These are phyloP conservation scores for Cheumatopsyche charites DNA, from an alignment of 1,140 invertebrate species.

Conservation along the genomic window DNA sequence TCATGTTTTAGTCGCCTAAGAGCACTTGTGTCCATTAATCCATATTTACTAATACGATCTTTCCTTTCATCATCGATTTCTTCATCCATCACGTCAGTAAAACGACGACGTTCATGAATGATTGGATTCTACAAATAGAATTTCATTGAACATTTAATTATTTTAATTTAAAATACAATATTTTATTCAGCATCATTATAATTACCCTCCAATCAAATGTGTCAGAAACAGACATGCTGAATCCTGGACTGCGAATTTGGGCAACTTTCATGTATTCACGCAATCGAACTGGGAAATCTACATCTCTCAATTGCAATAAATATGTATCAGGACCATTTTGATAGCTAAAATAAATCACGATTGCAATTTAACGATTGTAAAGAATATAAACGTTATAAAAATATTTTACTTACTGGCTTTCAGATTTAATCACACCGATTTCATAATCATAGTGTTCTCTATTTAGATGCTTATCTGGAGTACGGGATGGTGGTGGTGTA, in stretches of 20 bases:
- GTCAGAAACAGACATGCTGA: slow-evolving; percentile 68
- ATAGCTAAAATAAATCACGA: slow-evolving; percentile 67
- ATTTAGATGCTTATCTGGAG: slow-evolving; percentile 58
- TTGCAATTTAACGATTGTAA: neutral
- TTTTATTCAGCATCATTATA: slow-evolving; percentile 29
- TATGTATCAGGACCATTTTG: slow-evolving; percentile 96
- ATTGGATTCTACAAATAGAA: slow-evolving; percentile 73
- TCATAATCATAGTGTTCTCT: slow-evolving; percentile 81
- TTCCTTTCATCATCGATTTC: slow-evolving; percentile 91
- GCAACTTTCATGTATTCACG: slow-evolving; percentile 94
- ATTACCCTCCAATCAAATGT: slow-evolving; percentile 78
- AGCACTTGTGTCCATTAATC: slow-evolving; percentile 70
- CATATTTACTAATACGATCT: slow-evolving; percentile 79
- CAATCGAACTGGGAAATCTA: slow-evolving; percentile 88
- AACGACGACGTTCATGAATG: slow-evolving; percentile 86
- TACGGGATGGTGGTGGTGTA: slow-evolving; percentile 65
- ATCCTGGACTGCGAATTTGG: slow-evolving; percentile 72
- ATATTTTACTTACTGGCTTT: slow-evolving; percentile 79
- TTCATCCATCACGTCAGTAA: slow-evolving; percentile 95
- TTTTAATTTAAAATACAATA: neutral
- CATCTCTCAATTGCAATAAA: slow-evolving; percentile 88
- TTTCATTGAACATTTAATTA: neutral
- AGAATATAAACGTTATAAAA: too few relatives aligned
- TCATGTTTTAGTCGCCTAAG: slow-evolving; percentile 80
- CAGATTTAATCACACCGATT: slow-evolving; percentile 77